phyloP scores from a whole-genome alignment of 2,797 vertebrate species.

The Monodelphis domestica region DNA sequence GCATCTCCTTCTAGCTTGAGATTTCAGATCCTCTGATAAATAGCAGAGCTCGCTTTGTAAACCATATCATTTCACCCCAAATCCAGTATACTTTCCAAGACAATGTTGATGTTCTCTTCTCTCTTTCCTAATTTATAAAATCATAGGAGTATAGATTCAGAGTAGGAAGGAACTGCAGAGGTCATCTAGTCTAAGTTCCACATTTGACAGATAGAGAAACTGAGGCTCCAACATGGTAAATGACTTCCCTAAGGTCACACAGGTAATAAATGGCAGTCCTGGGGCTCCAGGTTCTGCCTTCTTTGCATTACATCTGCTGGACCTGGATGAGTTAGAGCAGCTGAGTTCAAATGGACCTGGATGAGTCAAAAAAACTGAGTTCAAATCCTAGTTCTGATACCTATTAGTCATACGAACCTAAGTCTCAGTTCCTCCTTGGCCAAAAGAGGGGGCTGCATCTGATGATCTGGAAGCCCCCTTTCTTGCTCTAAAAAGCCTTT shows the following conservation, averaged over 20 bases:
- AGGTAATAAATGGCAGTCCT: not conserved
- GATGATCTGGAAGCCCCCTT: not conserved
- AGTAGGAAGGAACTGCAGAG: not conserved
- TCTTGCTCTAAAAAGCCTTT: not conserved
- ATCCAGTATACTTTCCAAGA: not conserved
- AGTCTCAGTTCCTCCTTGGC: not conserved
- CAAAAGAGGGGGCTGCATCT: not conserved
- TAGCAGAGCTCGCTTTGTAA: not conserved
- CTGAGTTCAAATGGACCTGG: no score
- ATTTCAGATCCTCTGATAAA: no score
- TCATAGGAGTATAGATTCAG: not conserved
- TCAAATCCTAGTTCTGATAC: not conserved
- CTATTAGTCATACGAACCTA: not conserved
- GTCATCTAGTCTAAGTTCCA: not conserved
- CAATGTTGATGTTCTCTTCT: not conserved
- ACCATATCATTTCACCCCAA: not conserved
- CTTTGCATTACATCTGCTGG: not conserved
- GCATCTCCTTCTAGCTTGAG: no score
- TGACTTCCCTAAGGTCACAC: not conserved
- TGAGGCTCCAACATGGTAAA: slow-evolving; percentile 11
- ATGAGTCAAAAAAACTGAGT: not conserved
- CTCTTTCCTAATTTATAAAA: not conserved
- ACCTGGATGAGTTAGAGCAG: not conserved
- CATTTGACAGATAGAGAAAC: not conserved
- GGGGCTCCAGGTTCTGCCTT: not conserved